Evolutionary conservation across 2,113 vertebrate species (phyloP).

Genomic region (Anseranas semipalmata): DNA sequence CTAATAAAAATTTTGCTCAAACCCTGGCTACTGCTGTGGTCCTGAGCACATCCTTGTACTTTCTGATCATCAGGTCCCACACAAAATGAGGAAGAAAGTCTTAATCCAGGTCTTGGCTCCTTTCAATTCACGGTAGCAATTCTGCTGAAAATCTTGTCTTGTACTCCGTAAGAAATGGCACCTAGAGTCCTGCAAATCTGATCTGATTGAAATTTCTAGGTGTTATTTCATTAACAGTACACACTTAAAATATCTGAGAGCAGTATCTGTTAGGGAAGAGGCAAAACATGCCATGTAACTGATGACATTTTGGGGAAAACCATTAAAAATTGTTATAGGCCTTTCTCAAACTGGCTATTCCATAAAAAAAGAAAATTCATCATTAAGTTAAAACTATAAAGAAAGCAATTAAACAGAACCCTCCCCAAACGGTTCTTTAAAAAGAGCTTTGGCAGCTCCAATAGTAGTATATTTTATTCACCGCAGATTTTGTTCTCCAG

Average conservation of each 20-base stretch:
- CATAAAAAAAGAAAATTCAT: background rate
- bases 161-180: background rate
- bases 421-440: background rate
- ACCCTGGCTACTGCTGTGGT: background rate
- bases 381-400: background rate
- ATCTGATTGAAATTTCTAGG: background rate
- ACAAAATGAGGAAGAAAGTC: background rate
- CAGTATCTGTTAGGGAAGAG: fast-evolving
- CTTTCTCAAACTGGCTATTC: background rate
- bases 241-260: background rate
- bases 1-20: background rate
- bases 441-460: background rate
- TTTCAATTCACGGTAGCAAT: background rate
- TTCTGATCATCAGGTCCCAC: background rate
- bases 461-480: background rate
- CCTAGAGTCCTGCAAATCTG: fast-evolving
- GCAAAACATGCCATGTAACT: background rate
- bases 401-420: background rate
- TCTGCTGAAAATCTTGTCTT: background rate
- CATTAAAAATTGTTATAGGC: background rate
- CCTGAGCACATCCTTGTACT: fast-evolving
- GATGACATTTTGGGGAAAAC: background rate
- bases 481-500: background rate
- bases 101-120: background rate
- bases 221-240: background rate